Percentiles rank a stretch among this genome's conserved stretches.
Conservation (phyloP, 2,797 vertebrate species). For the Manis crassicaudata region DNA sequence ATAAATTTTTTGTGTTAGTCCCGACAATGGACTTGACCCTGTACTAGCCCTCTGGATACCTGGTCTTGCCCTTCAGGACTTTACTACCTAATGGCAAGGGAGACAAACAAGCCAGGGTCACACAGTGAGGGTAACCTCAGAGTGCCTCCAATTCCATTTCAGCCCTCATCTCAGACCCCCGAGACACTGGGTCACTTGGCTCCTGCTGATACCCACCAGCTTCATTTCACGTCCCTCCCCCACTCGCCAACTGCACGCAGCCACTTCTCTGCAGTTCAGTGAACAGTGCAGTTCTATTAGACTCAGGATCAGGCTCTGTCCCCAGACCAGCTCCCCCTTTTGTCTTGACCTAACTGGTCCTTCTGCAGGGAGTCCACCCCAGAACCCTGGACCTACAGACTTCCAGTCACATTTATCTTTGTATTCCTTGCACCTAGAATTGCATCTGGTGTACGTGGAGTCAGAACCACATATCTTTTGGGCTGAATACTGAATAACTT, state of each 20-base stretch:
- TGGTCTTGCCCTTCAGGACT: neutral
- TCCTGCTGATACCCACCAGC: neutral
- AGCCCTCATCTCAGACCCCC: neutral
- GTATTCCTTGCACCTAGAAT: neutral
- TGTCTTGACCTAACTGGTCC: neutral
- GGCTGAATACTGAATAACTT: neutral
- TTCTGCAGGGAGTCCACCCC: neutral
- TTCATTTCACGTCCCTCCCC: neutral
- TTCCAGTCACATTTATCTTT: neutral
- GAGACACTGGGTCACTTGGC: neutral
- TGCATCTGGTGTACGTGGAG: neutral
- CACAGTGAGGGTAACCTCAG: neutral
- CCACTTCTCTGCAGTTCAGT: neutral
- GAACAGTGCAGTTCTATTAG: neutral
- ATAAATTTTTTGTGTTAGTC: neutral
- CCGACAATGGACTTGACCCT: neutral
- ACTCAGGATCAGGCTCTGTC: neutral
- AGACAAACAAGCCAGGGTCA: neutral
- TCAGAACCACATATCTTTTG: neutral
- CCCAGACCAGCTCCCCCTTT: neutral
- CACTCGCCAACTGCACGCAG: neutral
- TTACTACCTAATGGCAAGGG: neutral
- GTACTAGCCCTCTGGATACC: neutral
- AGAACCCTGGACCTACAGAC: neutral
- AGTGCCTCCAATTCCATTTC: neutral